Evolutionary conservation across 2,113 vertebrate species (phyloP).

Genomic region (Tachycineta bicolor): DNA sequence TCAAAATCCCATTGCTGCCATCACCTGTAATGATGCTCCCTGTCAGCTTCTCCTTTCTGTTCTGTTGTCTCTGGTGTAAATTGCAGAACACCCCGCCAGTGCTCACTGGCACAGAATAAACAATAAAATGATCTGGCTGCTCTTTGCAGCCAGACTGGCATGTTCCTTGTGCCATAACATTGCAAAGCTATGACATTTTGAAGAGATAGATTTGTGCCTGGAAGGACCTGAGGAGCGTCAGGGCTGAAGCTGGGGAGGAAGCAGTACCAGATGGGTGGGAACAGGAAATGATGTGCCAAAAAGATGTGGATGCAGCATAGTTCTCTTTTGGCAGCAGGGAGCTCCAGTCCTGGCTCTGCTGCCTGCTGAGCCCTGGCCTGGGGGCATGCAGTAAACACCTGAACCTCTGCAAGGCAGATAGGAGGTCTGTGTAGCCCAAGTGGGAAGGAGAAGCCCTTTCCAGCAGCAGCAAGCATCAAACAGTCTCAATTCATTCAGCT

Average conservation of each 20-base stretch:
- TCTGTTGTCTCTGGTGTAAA: background rate
- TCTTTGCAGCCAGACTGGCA: background rate
- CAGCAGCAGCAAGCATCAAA: background rate
- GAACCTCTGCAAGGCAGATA: background rate
- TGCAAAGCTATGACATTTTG: background rate
- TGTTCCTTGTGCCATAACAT: background rate
- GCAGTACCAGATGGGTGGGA: background rate
- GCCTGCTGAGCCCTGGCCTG: background rate
- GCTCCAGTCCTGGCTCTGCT: background rate
- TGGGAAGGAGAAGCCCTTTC: background rate
- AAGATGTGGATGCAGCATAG: accelerated
- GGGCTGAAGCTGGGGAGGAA: background rate
- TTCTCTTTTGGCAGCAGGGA: background rate
- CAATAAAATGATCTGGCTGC: background rate
- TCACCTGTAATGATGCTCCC: background rate
- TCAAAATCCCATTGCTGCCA: background rate
- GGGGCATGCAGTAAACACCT: accelerated
- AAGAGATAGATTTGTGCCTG: background rate
- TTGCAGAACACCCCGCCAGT: background rate
- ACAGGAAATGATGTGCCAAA: background rate
- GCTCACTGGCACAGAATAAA: background rate
- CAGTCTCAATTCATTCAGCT: background rate
- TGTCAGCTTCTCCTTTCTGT: background rate
- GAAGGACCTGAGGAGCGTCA: background rate
- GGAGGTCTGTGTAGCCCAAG: background rate